Conservation (phyloP, 2,888 invertebrate genomes). For the Dynastes tityus region DNA sequence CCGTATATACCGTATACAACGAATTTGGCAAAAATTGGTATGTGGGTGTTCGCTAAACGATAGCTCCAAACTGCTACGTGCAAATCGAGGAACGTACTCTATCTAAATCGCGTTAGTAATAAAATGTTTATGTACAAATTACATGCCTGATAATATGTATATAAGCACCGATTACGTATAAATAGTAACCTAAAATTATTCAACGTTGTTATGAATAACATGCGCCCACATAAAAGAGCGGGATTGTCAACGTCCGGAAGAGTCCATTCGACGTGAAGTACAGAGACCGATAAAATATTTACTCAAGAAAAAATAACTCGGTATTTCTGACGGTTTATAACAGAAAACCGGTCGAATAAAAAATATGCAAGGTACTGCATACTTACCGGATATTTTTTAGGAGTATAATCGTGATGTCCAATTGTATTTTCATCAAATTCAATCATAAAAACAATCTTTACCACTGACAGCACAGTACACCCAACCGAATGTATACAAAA, state of each 20-base stretch:
- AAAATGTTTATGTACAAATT: not conserved
- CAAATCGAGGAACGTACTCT: not conserved
- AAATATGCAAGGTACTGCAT: conserved; percentile 58
- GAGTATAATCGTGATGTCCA: conserved; percentile 79
- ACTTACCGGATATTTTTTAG: conserved; percentile 82
- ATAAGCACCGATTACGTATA: conserved; percentile 17
- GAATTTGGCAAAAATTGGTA: not conserved
- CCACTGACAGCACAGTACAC: conserved; percentile 70
- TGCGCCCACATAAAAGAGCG: conserved; percentile 67
- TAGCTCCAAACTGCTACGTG: not conserved
- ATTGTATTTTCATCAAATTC: conserved; percentile 81
- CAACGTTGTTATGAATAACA: conserved; percentile 50
- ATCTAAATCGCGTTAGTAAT: not conserved
- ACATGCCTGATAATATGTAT: not conserved
- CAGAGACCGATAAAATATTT: conserved; percentile 34
- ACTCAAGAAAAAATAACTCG: conserved; percentile 53
- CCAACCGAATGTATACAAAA: conserved; percentile 71
- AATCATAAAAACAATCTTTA: conserved; percentile 73
- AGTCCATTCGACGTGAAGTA: conserved; percentile 52
- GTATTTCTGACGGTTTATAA: conserved; percentile 60
- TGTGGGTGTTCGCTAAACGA: not conserved
- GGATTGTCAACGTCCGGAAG: conserved; percentile 66
- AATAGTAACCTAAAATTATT: conserved; percentile 45
- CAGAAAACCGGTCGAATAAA: conserved; percentile 65
- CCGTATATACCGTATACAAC: not conserved